Evolutionary conservation across 2,888 invertebrate species (phyloP).

Genomic region (Petrolisthes manimaculis): DNA sequence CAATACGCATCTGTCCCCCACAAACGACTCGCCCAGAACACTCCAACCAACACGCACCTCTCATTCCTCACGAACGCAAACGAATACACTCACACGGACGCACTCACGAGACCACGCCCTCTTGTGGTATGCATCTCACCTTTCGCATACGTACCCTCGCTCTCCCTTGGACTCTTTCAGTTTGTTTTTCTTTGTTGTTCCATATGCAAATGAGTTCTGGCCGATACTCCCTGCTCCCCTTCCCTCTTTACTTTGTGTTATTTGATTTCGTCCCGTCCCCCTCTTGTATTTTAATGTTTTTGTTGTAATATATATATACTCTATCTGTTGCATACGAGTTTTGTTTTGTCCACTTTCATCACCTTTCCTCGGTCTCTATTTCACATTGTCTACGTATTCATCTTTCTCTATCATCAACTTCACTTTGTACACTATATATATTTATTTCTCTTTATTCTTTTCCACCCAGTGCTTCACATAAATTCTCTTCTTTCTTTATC

Average conservation of each 20-base stretch:
- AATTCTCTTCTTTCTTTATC: slow-evolving; percentile 20
- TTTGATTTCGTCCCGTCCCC: background rate
- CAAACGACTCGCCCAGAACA: background rate
- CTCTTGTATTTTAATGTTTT: background rate
- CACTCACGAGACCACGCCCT: slow-evolving; percentile 28
- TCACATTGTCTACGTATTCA: slow-evolving; percentile 5
- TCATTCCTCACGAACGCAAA: background rate
- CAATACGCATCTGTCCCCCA: too few species aligned
- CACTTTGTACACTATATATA: background rate
- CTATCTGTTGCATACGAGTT: too few species aligned
- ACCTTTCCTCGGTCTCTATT: slow-evolving; percentile 3
- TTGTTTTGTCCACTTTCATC: background rate
- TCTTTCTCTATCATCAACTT: slow-evolving; percentile 23
- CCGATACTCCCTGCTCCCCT: slow-evolving; percentile 12
- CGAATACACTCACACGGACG: background rate
- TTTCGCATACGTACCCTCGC: slow-evolving; percentile 34
- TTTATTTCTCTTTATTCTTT: background rate
- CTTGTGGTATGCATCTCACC: slow-evolving; percentile 29
- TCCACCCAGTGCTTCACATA: background rate
- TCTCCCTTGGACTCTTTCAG: slow-evolving; percentile 11
- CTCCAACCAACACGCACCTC: background rate
- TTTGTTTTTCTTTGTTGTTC: slow-evolving; percentile 42
- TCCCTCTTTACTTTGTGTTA: slow-evolving; percentile 1
- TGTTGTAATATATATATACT: background rate
- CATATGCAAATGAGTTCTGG: slow-evolving; percentile 34